Conservation (phyloP, 1,140 invertebrate genomes). For the Penaeus vannamei region DNA sequence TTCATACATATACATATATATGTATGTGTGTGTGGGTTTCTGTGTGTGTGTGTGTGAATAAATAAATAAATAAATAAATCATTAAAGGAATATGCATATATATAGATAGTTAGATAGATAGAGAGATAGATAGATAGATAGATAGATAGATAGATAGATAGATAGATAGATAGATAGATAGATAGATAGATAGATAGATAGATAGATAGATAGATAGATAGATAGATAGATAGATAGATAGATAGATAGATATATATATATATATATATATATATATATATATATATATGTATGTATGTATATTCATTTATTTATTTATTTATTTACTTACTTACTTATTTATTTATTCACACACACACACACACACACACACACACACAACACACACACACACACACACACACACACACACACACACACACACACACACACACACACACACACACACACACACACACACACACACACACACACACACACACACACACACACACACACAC, state of each 20-base stretch:
- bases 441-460: neutral
- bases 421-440: too few relatives aligned
- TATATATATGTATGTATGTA: slow-evolving; percentile 24
- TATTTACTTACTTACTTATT: neutral
- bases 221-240: neutral
- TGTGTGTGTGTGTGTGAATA: too few relatives aligned
- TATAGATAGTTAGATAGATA: neutral
- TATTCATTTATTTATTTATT: slow-evolving; percentile 10
- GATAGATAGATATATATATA: slow-evolving; percentile 21
- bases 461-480: neutral
- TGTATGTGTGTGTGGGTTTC: too few relatives aligned
- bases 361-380: neutral
- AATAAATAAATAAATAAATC: too few relatives aligned
- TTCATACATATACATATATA: too few relatives aligned
- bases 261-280: neutral
- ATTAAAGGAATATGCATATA: neutral
- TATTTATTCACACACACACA: neutral
- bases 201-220: neutral
- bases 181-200: neutral
- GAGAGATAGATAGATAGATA: neutral
- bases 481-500: too few relatives aligned
- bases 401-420: too few relatives aligned
- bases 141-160: neutral
- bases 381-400: too few relatives aligned
- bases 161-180: neutral